Conservation (phyloP, 2,797 vertebrate genomes). For the Decapterus maruadsi region DNA sequence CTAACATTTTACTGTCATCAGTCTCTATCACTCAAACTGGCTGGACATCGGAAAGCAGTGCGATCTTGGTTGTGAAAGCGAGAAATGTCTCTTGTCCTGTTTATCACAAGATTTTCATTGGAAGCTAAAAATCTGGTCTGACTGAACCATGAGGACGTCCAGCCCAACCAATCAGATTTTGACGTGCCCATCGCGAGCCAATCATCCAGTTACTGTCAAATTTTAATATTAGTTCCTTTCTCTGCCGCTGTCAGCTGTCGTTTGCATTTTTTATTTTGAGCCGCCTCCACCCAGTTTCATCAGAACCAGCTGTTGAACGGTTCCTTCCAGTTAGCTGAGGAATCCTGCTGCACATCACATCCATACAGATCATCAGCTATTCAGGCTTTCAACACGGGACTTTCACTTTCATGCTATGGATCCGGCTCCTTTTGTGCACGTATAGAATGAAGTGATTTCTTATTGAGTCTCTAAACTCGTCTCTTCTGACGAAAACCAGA, state of each 20-base stretch:
- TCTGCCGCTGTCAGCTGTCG: conserved; percentile 3
- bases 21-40: neutral
- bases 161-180: neutral
- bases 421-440: neutral
- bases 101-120: neutral
- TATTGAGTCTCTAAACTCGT: neutral
- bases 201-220: neutral
- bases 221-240: neutral
- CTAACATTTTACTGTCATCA: neutral
- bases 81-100: neutral
- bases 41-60: neutral
- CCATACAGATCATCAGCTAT: neutral
- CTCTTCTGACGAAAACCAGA: neutral
- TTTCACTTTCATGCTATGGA: neutral
- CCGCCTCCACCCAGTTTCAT: neutral
- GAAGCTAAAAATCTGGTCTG: neutral
- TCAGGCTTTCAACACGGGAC: neutral
- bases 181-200: neutral
- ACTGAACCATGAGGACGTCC: neutral
- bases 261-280: neutral
- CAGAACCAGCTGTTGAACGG: conserved; percentile 5
- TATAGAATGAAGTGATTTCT: neutral
- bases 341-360: neutral
- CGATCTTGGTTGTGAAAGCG: neutral
- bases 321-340: neutral